These are phyloP conservation scores for Drosophila pruinosa DNA, from an alignment of 1,140 invertebrate genomes.

Conservation along the genomic window DNA sequence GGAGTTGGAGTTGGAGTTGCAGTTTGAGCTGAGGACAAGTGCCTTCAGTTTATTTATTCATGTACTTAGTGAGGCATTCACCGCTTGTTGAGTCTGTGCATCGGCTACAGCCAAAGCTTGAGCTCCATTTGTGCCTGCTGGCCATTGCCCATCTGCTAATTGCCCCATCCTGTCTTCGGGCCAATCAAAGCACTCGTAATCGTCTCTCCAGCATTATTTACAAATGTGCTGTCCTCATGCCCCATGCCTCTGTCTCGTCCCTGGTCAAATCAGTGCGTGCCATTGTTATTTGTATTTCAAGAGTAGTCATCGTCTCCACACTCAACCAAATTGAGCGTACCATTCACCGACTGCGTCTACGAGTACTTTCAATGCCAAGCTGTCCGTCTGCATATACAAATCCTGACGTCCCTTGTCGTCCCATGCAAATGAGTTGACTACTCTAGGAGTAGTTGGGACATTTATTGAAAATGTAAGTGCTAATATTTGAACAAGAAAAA, in stretches of 20 bases:
- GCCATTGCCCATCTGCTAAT: constrained; percentile 54
- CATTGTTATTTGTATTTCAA: constrained; percentile 72
- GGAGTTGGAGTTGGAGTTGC: not conserved
- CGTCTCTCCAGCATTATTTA: constrained; percentile 40
- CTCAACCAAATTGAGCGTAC: constrained; percentile 63
- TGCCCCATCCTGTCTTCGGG: constrained; percentile 53
- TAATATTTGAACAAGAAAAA: constrained; percentile 72
- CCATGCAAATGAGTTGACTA: constrained; percentile 66
- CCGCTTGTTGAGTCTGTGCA: constrained; percentile 42
- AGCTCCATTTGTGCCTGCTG: constrained; percentile 41
- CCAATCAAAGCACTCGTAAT: constrained; percentile 73
- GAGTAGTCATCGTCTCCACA: constrained; percentile 12
- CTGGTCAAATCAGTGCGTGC: constrained; percentile 69
- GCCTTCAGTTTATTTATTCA: constrained; percentile 76
- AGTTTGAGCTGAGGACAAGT: constrained; percentile 50
- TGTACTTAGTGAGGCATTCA: constrained; percentile 79
- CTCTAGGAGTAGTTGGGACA: constrained; percentile 39
- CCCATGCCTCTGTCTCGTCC: not conserved
- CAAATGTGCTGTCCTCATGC: not conserved
- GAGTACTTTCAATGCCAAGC: constrained; percentile 43
- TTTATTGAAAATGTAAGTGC: constrained; percentile 78
- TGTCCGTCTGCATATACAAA: constrained; percentile 5
- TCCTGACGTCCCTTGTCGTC: constrained; percentile 36
- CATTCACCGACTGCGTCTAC: constrained; percentile 39
- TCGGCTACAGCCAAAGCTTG: constrained; percentile 38